A percentile compares a stretch with the other conserved stretches of the same genome.
phyloP scores from a whole-genome alignment of 2,113 vertebrate genomes.

The Choloepus hoffmanni region DNA sequence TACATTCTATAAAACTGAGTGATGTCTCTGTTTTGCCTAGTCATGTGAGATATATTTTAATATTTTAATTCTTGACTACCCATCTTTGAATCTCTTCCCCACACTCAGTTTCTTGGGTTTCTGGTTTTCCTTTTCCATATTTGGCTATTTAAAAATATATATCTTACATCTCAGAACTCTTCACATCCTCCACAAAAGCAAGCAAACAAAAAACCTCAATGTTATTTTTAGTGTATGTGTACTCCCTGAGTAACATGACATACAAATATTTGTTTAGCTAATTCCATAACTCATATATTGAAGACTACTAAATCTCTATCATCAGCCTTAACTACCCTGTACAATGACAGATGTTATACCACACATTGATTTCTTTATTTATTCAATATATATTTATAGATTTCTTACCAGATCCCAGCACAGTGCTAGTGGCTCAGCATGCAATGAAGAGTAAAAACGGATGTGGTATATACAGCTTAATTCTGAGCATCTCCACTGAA shows the following conservation, averaged over 20 bases:
- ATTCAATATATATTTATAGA: neutral
- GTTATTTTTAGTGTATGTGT: neutral
- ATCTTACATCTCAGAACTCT: neutral
- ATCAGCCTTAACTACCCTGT: neutral
- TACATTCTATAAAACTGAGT: neutral
- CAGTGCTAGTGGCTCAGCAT: neutral
- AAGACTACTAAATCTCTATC: neutral
- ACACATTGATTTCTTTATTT: neutral
- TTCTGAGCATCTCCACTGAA: neutral
- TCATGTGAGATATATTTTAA: neutral
- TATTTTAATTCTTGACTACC: neutral
- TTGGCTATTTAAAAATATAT: neutral
- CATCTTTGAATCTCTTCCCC: neutral
- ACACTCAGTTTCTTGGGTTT: neutral
- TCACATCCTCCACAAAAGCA: neutral
- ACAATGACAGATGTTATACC: neutral
- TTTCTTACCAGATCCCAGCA: neutral
- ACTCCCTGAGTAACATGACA: too few relatives aligned
- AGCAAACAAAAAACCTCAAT: neutral
- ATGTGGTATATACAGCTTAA: neutral
- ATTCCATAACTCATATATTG: neutral
- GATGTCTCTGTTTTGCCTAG: neutral
- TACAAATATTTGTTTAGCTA: neutral
- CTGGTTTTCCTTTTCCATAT: neutral
- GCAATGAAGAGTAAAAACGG: neutral